Percentiles rank a stretch among this genome's conserved stretches.
phyloP scores from a whole-genome alignment of 92 coral and sea anemone species.

The Pocillopora grandis region DNA sequence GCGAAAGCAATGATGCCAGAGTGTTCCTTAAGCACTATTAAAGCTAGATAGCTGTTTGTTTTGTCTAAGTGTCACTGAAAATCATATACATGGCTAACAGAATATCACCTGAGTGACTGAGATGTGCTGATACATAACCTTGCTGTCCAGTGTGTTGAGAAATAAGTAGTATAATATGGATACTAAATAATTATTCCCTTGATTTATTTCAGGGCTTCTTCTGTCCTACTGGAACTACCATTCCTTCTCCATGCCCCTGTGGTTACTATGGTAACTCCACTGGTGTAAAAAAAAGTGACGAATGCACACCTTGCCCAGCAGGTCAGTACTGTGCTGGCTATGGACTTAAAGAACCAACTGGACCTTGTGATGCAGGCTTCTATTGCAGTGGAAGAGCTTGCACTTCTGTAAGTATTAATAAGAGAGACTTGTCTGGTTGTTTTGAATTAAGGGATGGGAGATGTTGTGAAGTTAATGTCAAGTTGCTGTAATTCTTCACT shows the following conservation, averaged over 20 bases:
- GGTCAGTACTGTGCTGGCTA: conserved; percentile 96
- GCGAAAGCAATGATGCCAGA: background rate
- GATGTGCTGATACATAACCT: too few relatives aligned
- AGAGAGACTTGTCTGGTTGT: background rate
- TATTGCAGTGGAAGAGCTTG: conserved; percentile 92
- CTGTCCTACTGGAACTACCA: conserved; percentile 97
- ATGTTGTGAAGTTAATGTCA: too few relatives aligned
- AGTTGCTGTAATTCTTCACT: too few relatives aligned
- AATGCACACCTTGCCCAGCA: conserved; percentile 97
- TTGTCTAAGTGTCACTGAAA: too few relatives aligned
- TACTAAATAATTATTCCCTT: background rate
- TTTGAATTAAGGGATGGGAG: too few relatives aligned
- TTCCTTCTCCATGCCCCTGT: conserved; percentile 93
- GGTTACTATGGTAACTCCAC: conserved; percentile 97
- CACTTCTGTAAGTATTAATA: conserved; percentile 77
- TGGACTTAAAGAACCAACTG: conserved; percentile 80
- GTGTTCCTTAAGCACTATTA: background rate
- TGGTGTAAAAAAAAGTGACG: conserved; percentile 89
- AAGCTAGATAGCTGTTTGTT: background rate
- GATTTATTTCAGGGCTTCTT: conserved; percentile 73
- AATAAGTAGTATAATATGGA: too few relatives aligned
- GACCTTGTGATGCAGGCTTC: conserved; percentile 98
- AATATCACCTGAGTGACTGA: too few relatives aligned
- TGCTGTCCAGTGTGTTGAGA: too few relatives aligned
- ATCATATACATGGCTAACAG: too few relatives aligned